Conservation (phyloP, 2,113 vertebrate genomes). For the Craseonycteris thonglongyai region DNA sequence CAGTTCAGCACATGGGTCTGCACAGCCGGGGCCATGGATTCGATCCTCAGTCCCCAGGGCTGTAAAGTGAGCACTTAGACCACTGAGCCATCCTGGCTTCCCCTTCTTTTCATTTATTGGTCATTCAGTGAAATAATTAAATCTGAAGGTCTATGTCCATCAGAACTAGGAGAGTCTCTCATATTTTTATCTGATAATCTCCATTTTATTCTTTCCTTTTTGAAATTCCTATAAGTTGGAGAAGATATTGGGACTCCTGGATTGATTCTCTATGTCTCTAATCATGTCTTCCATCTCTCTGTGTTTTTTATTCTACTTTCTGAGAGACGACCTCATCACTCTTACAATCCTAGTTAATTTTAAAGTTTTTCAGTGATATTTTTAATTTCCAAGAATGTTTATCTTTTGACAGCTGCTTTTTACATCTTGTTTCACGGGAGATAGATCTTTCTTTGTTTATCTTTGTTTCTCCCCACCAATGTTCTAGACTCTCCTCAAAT, state of each 20-base stretch:
- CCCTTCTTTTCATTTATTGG: neutral
- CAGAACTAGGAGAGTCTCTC: neutral
- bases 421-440: neutral
- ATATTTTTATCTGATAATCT: neutral
- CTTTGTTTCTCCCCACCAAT: neutral
- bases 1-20: too few relatives aligned
- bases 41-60: too few relatives aligned
- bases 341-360: neutral
- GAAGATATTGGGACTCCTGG: neutral
- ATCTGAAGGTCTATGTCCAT: neutral
- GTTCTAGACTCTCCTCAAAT: neutral
- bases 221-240: neutral
- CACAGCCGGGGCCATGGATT: too few relatives aligned
- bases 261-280: neutral
- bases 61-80: too few relatives aligned
- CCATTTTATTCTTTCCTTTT: neutral
- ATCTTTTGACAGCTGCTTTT: neutral
- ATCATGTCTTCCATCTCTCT: neutral
- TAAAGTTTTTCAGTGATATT: neutral
- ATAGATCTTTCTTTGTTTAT: neutral
- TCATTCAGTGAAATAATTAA: neutral
- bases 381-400: slow-evolving; percentile 19
- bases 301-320: neutral
- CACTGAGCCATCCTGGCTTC: too few relatives aligned
- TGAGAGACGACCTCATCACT: neutral